phyloP scores from a whole-genome alignment of 2,113 vertebrate genomes.

The Serinus canaria region DNA sequence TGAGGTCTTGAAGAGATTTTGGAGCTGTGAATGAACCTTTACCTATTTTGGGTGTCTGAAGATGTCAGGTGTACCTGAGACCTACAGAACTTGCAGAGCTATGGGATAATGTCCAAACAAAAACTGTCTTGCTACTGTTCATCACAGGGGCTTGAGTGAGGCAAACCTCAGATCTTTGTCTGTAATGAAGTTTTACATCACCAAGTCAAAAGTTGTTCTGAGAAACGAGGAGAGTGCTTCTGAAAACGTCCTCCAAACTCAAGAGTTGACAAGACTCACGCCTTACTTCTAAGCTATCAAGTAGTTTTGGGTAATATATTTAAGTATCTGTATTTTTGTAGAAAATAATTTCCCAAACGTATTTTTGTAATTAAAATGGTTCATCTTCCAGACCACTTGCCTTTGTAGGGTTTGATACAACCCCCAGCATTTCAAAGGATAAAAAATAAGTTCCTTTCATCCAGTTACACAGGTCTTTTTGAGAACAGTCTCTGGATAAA shows the following conservation, averaged over 20 bases:
- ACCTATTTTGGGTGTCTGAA: neutral
- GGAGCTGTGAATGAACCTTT: neutral
- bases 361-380: neutral
- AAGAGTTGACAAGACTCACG: neutral
- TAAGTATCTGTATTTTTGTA: neutral
- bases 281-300: neutral
- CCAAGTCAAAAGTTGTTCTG: neutral
- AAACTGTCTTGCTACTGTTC: neutral
- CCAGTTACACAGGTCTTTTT: neutral
- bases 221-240: neutral
- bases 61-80: neutral
- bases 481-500: neutral
- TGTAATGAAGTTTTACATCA: neutral
- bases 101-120: neutral
- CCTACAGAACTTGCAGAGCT: neutral
- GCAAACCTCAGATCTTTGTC: neutral
- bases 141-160: neutral
- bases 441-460: neutral
- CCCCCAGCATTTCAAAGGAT: rapidly evolving
- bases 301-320: neutral
- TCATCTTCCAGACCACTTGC: neutral
- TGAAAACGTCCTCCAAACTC: neutral
- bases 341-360: neutral
- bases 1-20: neutral
- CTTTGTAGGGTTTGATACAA: neutral